These are phyloP conservation scores for Dolichoris vasculosae DNA, from an alignment of 1,140 invertebrate genomes.

Conservation along the genomic window DNA sequence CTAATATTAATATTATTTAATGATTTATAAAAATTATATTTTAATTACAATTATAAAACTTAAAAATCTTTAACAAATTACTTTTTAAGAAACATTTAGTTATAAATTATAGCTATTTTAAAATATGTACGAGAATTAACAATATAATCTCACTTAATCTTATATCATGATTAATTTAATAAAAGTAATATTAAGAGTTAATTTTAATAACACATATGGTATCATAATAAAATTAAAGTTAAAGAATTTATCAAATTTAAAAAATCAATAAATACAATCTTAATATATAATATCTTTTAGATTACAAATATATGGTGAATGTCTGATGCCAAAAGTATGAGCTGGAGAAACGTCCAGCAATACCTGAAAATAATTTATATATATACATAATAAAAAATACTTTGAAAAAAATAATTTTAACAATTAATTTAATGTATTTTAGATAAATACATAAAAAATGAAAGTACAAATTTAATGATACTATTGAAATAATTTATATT, in stretches of 20 bases:
- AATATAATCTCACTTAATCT: too few relatives aligned
- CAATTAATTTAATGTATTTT: not conserved
- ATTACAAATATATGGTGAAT: constrained; percentile 86
- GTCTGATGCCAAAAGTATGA: constrained; percentile 90
- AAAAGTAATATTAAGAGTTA: constrained; percentile 27
- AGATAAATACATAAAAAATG: not conserved
- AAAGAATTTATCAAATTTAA: not conserved
- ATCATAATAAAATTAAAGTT: not conserved
- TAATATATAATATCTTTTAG: constrained; percentile 72
- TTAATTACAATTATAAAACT: too few relatives aligned
- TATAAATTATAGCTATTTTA: too few relatives aligned
- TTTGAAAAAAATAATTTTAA: constrained; percentile 10
- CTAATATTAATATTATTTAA: too few relatives aligned
- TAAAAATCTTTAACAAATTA: too few relatives aligned
- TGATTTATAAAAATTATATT: too few relatives aligned
- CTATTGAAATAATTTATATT: too few relatives aligned
- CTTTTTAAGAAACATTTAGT: too few relatives aligned
- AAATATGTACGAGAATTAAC: too few relatives aligned
- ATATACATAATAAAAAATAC: not conserved
- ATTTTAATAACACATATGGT: too few relatives aligned
- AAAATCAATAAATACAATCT: constrained; percentile 30
- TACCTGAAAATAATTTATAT: constrained; percentile 69
- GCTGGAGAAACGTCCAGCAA: constrained; percentile 77
- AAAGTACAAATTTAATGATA: not conserved
- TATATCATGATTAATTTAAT: constrained; percentile 18